Base-by-base conservation (phyloP, 1,140 invertebrate genomes). In the Megathymus violae region DNA sequence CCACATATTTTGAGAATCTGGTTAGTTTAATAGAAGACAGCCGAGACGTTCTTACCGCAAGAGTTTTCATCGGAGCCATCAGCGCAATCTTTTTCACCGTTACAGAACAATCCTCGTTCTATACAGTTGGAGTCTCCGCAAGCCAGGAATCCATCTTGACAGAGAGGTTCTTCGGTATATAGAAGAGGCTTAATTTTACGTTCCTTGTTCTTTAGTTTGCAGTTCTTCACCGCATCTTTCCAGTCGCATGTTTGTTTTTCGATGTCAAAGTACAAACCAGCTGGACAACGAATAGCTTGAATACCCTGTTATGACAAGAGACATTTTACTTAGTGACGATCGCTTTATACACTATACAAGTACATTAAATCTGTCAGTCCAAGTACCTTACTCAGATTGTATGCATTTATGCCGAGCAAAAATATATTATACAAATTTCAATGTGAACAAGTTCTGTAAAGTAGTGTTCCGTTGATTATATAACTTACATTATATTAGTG, bases 181-280 rank as follows among this genome's bases (percentile, higher is more conserved):
- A 98, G 91, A 61, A 97, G 91, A 52, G 97, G 97, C 84, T 97
- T 97, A 9, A 96, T 94, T 85, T 97, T 97, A 62, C 96, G 94
- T 80, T 97, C 97, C 85, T 97, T 97, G 88, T 95, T 97, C 92
- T 97, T 98, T 76, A 96, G 89, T 78, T 97, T 97, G 91, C 97
- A 98, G 85, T 98, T 98, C 85, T 97, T 97, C 0, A 98, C 97
- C 1, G 97, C 94, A 64, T 95, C 96, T 85, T 98, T 98, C 97
- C 97, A 98, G 82, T 98, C 97, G 82, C 97, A 98, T 1, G 97
- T 98, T 90, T 98, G 97, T 87, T 98, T 98, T 79, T 98, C 97
- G 74, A 98, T 98, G 83, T 98, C 97, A 91, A 98, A 98, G 82
- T 95, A 97, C 60, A 98, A 91, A 89, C 97, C 97, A 48, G 97